These are phyloP conservation scores for Zaprionus capensis DNA, from an alignment of 1,140 invertebrate genomes.

Conservation along the genomic window DNA sequence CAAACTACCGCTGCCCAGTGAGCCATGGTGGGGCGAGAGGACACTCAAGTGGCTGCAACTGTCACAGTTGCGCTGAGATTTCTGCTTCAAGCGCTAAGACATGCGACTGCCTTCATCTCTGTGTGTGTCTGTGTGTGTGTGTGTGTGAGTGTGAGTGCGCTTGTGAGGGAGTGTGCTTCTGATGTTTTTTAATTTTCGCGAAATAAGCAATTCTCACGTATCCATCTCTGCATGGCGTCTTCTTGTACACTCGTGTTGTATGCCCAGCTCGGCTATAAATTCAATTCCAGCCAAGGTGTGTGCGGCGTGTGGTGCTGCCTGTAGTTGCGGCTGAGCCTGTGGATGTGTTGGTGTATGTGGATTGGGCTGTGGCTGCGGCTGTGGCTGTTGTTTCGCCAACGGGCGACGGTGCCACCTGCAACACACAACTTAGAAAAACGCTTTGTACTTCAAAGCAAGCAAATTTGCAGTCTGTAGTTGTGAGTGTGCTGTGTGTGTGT, in stretches of 20 bases:
- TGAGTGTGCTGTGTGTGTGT: constrained; percentile 21
- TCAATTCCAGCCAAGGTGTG: constrained; percentile 52
- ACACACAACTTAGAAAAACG: constrained; percentile 44
- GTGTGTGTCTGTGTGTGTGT: constrained; percentile 8
- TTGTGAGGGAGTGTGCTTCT: constrained; percentile 45
- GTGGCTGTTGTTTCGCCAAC: constrained; percentile 69
- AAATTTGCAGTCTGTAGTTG: constrained; percentile 61
- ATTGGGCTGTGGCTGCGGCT: not conserved
- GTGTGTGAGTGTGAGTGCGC: not conserved
- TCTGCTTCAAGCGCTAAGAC: constrained; percentile 30
- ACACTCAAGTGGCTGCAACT: constrained; percentile 72
- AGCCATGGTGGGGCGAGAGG: constrained; percentile 9
- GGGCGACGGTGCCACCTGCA: constrained; percentile 61
- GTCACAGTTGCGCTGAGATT: constrained; percentile 60
- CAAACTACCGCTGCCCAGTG: constrained; percentile 44
- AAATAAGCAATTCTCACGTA: constrained; percentile 83
- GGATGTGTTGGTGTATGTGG: not conserved
- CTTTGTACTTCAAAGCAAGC: constrained; percentile 79
- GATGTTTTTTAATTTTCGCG: constrained; percentile 79
- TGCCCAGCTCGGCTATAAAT: constrained; percentile 52
- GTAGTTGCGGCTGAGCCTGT: not conserved
- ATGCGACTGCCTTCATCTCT: constrained; percentile 10
- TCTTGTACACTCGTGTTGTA: constrained; percentile 29
- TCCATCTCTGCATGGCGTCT: constrained; percentile 56
- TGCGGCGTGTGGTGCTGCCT: not conserved